A percentile compares a stretch with the other conserved stretches of the same genome.
phyloP scores from a whole-genome alignment of 2,888 invertebrate genomes.

The Ectropis crepuscularia region DNA sequence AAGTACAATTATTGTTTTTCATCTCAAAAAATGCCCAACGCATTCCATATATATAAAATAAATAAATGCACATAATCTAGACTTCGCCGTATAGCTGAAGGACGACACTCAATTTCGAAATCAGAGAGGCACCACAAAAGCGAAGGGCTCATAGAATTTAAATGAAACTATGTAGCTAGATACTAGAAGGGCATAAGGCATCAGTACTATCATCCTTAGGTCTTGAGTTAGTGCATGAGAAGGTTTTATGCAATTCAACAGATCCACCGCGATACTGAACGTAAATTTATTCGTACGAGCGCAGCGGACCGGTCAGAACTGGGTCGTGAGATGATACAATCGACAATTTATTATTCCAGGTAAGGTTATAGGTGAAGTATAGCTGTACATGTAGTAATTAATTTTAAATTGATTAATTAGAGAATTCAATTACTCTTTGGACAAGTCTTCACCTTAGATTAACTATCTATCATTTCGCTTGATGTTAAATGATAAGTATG shows the following conservation, averaged over 20 bases:
- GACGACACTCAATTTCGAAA: too few relatives aligned
- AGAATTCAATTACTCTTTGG: too few relatives aligned
- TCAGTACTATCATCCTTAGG: neutral
- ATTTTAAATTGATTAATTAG: neutral
- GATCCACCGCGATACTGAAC: neutral
- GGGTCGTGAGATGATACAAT: constrained; percentile 52
- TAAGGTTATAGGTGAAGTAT: constrained; percentile 7
- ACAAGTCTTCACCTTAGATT: too few relatives aligned
- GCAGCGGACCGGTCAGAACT: constrained; percentile 41
- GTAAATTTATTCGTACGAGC: constrained; percentile 37
- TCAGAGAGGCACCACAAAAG: too few relatives aligned
- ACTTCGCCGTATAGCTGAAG: too few relatives aligned
- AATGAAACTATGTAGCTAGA: neutral
- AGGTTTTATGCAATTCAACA: constrained; percentile 1
- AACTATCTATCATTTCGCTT: too few relatives aligned
- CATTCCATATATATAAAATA: too few relatives aligned
- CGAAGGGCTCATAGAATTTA: too few relatives aligned
- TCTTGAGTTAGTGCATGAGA: constrained; percentile 3
- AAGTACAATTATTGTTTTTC: too few relatives aligned
- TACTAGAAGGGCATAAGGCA: constrained; percentile 12
- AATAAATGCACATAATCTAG: too few relatives aligned
- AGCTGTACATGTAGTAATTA: neutral
- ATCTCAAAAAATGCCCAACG: too few relatives aligned
- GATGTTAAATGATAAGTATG: too few relatives aligned
- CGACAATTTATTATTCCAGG: constrained; percentile 22